phyloP scores from a whole-genome alignment of 2,113 vertebrate genomes.

The Paramisgurnus dabryanus region DNA sequence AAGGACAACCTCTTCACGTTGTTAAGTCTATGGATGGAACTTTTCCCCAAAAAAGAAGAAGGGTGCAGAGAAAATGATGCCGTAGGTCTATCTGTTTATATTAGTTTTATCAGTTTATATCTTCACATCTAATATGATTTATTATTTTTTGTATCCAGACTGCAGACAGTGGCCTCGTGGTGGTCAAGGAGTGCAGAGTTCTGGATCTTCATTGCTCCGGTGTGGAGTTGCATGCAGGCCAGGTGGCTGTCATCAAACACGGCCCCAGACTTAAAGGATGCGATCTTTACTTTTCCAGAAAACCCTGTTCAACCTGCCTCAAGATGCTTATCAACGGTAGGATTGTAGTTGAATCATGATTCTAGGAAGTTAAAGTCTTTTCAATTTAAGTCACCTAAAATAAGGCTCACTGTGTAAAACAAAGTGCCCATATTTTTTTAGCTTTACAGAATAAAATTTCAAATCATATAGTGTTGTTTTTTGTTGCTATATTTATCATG shows the following conservation, averaged over 20 bases:
- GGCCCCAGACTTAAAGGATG: constrained; percentile 82
- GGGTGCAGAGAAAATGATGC: constrained; percentile 64
- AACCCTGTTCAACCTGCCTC: constrained; percentile 91
- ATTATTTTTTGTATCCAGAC: constrained; percentile 66
- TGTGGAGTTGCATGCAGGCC: constrained; percentile 89
- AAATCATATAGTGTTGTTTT: too few species aligned
- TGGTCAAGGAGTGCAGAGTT: constrained; percentile 86
- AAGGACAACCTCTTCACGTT: constrained; percentile 92
- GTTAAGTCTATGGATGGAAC: constrained; percentile 95
- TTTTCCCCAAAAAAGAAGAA: constrained; percentile 77
- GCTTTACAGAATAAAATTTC: too few species aligned
- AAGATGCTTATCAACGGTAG: constrained; percentile 98
- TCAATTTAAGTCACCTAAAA: background rate
- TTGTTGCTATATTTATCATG: too few species aligned
- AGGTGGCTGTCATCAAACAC: constrained; percentile 88
- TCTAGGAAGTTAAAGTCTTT: background rate
- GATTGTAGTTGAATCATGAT: constrained; percentile 19
- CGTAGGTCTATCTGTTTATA: constrained; percentile 33
- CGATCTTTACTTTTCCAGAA: constrained; percentile 93
- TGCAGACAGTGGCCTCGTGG: constrained; percentile 84
- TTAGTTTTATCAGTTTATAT: too few species aligned
- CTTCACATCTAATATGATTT: constrained; percentile 39
- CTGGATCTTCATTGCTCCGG: constrained; percentile 90
- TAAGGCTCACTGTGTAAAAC: background rate
- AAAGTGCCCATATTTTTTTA: too few species aligned